A percentile compares a stretch with the other conserved stretches of the same genome.
Evolutionary conservation across 1,140 invertebrate genomes (phyloP).

Genomic region (Hylyphantes graminicola): DNA sequence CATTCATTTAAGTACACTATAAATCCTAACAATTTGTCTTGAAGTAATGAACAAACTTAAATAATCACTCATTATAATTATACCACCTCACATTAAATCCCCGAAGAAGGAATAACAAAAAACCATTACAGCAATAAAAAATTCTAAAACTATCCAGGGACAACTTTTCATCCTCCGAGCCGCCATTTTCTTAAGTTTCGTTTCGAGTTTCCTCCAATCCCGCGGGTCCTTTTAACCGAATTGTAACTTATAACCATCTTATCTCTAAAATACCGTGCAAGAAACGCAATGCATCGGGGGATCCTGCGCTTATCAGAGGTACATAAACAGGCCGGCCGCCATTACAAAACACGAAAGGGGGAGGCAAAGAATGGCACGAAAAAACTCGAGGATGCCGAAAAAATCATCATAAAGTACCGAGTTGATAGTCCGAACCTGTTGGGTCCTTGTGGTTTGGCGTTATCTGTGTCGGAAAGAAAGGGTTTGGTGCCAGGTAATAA

Average conservation of each 20-base stretch:
- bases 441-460: conserved; percentile 49
- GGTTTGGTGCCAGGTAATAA: neutral
- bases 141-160: too few relatives aligned
- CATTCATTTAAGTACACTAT: too few relatives aligned
- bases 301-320: neutral
- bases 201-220: too few relatives aligned
- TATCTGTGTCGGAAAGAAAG: neutral
- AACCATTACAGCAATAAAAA: too few relatives aligned
- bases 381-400: conserved; percentile 13
- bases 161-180: too few relatives aligned
- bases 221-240: conserved; percentile 17
- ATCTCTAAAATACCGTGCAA: neutral
- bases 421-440: conserved; percentile 46
- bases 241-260: conserved; percentile 55
- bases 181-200: too few relatives aligned
- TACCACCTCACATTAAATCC: too few relatives aligned
- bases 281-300: too few relatives aligned
- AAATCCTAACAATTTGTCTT: too few relatives aligned
- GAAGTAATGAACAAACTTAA: too few relatives aligned
- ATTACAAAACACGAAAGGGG: conserved; percentile 37
- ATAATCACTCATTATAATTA: too few relatives aligned
- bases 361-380: neutral
- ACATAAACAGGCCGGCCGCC: conserved; percentile 15
- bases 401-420: conserved; percentile 51
- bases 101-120: too few relatives aligned